Base-by-base conservation (phyloP, 2,797 vertebrate species). In the Rhinella marina region DNA sequence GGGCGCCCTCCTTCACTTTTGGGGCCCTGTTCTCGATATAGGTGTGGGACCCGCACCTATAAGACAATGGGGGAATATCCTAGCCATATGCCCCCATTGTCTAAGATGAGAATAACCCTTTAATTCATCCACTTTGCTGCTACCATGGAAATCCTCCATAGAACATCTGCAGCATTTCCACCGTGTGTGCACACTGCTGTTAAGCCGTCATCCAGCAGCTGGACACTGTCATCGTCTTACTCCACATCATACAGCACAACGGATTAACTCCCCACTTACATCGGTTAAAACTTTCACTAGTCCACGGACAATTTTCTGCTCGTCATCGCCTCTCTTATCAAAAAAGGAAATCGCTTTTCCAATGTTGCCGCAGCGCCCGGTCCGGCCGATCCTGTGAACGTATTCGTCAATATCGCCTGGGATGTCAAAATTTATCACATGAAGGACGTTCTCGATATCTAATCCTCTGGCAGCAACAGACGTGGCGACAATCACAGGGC, bases 341-440 rank as follows among this genome's bases (percentile, higher is more conserved):
- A 96, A 99, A 94, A 99, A 99, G 4, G 96, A 96, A 92, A 98
- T 88, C 0, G 98, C 97, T 90, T 92, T 95, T 75, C 98, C 98
- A 0, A 27, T 94, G 92, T 99, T 99, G 11, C 98, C 98, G 72
- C 98, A 99, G 75, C 97, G 97, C 2, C 98, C 98, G 0, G 98
- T 99, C 81, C 98, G 96, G 50, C 98, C 98, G 64, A 99, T 99
- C 17, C 97, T 96, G 91, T 99, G 97, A 52, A 99, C 97, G 0
- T 99, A 99, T 2, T 99, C 98, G 0, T 98, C 97, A 0, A 99
- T 96, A 81, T 92, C 93, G 59, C 92, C 94, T 17, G 98, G 97
- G 29, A 99, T 96, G 90, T 99, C 98, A 90, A 96, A 97, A 93
- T 99, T 99, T 81, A 99, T 96, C 84, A 99, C 97, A 0, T 98